A percentile compares a stretch with the other conserved stretches of the same genome.
Evolutionary conservation across 2,888 invertebrate genomes (phyloP).

Genomic region (Hirudinaria manillensis): DNA sequence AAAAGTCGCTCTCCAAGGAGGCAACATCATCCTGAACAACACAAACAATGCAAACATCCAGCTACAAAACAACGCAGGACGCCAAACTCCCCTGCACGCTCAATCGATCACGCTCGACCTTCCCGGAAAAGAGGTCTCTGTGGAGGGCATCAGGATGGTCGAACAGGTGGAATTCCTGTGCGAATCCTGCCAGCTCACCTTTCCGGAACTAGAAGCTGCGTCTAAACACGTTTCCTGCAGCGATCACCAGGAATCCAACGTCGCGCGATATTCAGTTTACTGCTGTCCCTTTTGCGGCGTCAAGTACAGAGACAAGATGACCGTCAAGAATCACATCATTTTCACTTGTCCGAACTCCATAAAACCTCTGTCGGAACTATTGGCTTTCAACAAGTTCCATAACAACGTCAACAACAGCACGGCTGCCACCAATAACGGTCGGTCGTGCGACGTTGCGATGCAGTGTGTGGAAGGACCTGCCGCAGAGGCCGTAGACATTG

Average conservation of each 20-base stretch:
- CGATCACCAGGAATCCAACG: constrained; percentile 31
- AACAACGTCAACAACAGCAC: not conserved
- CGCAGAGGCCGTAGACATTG: not conserved
- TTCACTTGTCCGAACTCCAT: constrained; percentile 27
- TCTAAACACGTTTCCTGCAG: constrained; percentile 30
- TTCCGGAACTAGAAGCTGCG: constrained; percentile 21
- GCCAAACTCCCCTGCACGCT: not conserved
- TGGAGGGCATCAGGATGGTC: constrained; percentile 32
- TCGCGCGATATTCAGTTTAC: constrained; percentile 33
- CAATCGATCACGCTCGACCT: not conserved
- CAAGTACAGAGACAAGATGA: constrained; percentile 35
- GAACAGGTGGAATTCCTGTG: constrained; percentile 34
- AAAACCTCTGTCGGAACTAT: not conserved
- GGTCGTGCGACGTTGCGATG: not conserved
- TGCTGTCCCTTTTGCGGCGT: constrained; percentile 32
- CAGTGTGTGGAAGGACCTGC: not conserved
- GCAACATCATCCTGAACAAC: constrained; percentile 2
- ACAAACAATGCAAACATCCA: not conserved
- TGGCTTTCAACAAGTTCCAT: not conserved
- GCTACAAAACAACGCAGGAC: not conserved
- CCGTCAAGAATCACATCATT: constrained; percentile 33
- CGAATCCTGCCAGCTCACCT: constrained; percentile 33
- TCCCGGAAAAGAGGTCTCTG: constrained; percentile 25
- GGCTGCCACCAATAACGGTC: not conserved
- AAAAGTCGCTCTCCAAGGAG: not conserved